These are phyloP conservation scores for Struthidea cinerea DNA, from an alignment of 2,113 vertebrate genomes.

Conservation along the genomic window DNA sequence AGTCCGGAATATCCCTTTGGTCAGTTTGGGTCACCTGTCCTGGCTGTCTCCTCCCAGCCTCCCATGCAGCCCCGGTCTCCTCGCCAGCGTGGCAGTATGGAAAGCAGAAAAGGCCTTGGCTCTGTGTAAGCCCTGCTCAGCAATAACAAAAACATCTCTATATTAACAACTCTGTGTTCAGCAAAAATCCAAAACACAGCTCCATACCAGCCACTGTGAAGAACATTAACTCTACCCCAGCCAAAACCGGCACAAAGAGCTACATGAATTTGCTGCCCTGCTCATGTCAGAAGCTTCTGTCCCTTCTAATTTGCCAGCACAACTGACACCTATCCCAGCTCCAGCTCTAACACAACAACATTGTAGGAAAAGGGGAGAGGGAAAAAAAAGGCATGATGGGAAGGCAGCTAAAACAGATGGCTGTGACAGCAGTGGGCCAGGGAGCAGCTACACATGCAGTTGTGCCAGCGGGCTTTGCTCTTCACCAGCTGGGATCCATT, in stretches of 20 bases:
- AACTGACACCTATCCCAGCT: not conserved
- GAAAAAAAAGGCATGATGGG: fast-evolving
- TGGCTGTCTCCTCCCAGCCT: not conserved
- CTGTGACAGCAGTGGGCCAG: constrained; percentile 2
- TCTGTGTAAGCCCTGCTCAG: not conserved
- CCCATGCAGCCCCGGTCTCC: not conserved
- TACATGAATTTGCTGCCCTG: not conserved
- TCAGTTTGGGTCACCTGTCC: not conserved
- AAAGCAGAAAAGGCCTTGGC: not conserved
- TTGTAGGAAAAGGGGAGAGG: not conserved
- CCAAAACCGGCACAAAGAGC: not conserved
- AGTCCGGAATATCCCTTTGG: not conserved
- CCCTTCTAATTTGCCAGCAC: not conserved
- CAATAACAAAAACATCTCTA: not conserved
- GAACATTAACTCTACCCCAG: not conserved
- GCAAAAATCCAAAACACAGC: not conserved
- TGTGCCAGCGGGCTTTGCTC: not conserved
- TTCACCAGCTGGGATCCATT: not conserved
- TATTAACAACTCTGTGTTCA: not conserved
- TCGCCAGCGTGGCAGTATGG: fast-evolving
- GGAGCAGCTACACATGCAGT: not conserved
- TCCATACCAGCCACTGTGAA: not conserved
- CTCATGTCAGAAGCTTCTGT: not conserved
- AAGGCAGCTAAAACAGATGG: constrained; percentile 20
- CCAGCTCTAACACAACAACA: not conserved